Base-by-base conservation (phyloP, 2,888 invertebrate species). In the Lucinisca nassula region DNA sequence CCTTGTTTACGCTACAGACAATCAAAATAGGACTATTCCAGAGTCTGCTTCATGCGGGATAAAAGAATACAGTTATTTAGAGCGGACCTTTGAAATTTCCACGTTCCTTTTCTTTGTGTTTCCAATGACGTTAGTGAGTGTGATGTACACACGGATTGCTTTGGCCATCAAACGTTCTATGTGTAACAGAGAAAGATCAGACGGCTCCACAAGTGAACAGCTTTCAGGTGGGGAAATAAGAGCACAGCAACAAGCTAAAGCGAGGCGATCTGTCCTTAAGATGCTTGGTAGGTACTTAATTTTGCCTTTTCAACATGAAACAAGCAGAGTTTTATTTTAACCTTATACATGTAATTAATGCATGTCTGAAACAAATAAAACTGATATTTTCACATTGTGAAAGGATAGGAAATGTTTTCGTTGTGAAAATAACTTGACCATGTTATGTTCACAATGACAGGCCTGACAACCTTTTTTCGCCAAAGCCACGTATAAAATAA, bases 51-150 rank as follows among this genome's bases (percentile, higher is more conserved):
- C 96, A 32, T 98, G 98, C 95, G 97, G 97, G n/a, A 91, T 90
- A 32, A 84, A 80, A 27, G 86, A 93, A 75, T 85, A 84, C 1
- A 89, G 85, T 55, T 93, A 93, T 82, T 90, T 92, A 24, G 81
- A 92, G 38, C 40, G 84, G 37, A 91, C 90, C 21, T 91, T 92
- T 76, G 91, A 92, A 83, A 82, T 98, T 93, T 98, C 98, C 55
- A 97, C 98, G 0, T 96, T 97, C 95, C 96, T 98, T 93, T 98
- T 98, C 96, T 98, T 98, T 96, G 97, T 98, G 55, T 97, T 98
- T 67, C 98, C 98, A 0, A 98, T 98, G 98, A 98, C 98, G 45
- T 97, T 98, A 87, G 98, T 98, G 95, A 97, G 97, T 45, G 98
- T 98, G 89, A 97, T 98, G 87, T 98, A 98, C 95, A 93, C 95